These are phyloP conservation scores for Rissa tridactyla DNA, from an alignment of 2,113 vertebrate genomes.

Conservation along the genomic window DNA sequence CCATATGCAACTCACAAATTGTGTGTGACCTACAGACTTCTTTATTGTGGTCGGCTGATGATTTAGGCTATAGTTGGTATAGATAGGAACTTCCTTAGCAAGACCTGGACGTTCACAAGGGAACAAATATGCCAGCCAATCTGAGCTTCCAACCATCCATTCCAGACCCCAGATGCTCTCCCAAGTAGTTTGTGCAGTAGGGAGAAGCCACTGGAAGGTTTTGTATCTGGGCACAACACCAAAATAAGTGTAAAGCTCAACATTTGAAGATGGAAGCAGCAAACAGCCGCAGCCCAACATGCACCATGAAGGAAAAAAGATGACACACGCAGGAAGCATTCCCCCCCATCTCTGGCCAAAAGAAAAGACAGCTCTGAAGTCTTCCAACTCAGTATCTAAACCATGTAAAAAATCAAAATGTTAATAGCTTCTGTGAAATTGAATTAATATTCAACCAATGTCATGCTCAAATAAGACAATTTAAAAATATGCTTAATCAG, in stretches of 20 bases:
- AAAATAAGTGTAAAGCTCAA: background rate
- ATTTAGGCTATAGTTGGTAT: background rate
- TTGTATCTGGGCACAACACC: background rate
- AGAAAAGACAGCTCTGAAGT: background rate
- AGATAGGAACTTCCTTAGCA: background rate
- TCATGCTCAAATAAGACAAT: background rate
- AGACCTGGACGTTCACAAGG: background rate
- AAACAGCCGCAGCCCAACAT: background rate
- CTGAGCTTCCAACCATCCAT: background rate
- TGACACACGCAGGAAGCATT: background rate
- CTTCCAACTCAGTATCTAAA: background rate
- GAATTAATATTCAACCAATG: background rate
- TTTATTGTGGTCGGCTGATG: background rate
- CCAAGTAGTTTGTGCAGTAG: background rate
- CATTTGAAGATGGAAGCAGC: background rate
- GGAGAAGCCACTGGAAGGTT: background rate
- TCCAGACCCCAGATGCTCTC: background rate
- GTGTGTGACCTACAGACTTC: background rate
- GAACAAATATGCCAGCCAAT: background rate
- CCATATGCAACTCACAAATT: fast-evolving
- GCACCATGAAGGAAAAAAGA: background rate
- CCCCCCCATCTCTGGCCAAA: background rate
- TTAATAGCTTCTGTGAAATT: background rate
- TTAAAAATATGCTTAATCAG: background rate
- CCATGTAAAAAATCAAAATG: background rate